Percentiles rank a stretch among this genome's conserved stretches.
phyloP scores from a whole-genome alignment of 1,140 invertebrate species.

The Drosophila pallidifrons region DNA sequence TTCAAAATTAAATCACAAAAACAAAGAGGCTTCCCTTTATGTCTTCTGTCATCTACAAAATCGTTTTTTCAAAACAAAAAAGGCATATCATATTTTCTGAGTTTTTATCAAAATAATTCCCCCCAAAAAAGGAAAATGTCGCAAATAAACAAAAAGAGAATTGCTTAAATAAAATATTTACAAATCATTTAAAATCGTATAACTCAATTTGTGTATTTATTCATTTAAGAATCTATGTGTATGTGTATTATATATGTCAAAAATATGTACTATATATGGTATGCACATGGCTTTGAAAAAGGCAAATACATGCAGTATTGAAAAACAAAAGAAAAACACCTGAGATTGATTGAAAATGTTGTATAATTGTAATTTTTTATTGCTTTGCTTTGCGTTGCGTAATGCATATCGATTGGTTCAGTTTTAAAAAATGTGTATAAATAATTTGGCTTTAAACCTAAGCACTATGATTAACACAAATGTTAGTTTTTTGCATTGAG shows the following conservation, averaged over 20 bases:
- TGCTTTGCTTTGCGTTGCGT: conserved; percentile 54
- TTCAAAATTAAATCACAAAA: conserved; percentile 1
- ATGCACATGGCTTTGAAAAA: conserved; percentile 47
- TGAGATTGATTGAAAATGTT: conserved; percentile 22
- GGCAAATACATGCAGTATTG: conserved; percentile 49
- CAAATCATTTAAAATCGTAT: conserved; percentile 39
- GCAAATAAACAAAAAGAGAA: conserved; percentile 16
- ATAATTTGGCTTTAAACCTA: conserved; percentile 76
- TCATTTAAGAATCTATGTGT: conserved; percentile 57
- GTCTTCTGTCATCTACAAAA: neutral
- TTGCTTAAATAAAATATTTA: conserved; percentile 43
- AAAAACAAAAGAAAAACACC: conserved; percentile 22
- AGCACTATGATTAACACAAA: conserved; percentile 63
- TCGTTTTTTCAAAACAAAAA: neutral
- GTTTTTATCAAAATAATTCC: conserved; percentile 6
- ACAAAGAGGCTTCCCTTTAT: conserved; percentile 10
- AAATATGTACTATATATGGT: conserved; percentile 15
- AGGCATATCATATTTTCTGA: conserved; percentile 10
- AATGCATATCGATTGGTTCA: conserved; percentile 60
- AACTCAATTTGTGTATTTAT: conserved; percentile 47
- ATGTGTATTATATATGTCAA: conserved; percentile 51
- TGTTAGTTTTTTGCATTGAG: conserved; percentile 35
- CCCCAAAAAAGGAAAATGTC: neutral
- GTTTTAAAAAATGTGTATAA: conserved; percentile 59
- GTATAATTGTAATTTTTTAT: conserved; percentile 52